A percentile compares a stretch with the other conserved stretches of the same genome.
phyloP scores from a whole-genome alignment of 2,113 vertebrate species.

The Eupsittula cactorum region DNA sequence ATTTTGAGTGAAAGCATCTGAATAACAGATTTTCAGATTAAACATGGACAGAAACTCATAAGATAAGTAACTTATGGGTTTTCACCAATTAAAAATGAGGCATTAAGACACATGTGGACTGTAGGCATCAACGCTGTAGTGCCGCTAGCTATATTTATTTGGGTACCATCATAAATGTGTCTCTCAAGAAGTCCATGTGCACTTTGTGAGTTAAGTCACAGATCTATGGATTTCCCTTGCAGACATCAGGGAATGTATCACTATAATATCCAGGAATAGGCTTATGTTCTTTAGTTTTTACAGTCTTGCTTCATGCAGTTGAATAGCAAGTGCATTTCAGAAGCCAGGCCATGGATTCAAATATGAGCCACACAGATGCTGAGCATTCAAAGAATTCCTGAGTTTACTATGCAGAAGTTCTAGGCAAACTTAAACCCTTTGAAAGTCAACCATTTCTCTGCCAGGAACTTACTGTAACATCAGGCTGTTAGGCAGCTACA shows the following conservation, averaged over 20 bases:
- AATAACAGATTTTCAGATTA: neutral
- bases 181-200: neutral
- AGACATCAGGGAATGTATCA: neutral
- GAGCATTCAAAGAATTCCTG: neutral
- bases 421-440: neutral
- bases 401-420: neutral
- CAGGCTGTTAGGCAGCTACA: neutral
- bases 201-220: neutral
- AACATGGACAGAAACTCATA: neutral
- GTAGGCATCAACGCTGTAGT: neutral
- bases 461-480: neutral
- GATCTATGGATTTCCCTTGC: neutral
- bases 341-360: accelerated
- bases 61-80: neutral
- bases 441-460: neutral
- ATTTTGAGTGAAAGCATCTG: neutral
- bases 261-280: neutral
- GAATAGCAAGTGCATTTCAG: neutral
- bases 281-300: neutral
- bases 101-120: neutral
- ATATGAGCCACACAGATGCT: neutral
- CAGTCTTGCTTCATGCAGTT: neutral
- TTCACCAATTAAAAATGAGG: neutral
- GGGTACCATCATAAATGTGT: neutral
- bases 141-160: neutral